Percentiles rank a stretch among this genome's conserved stretches.
phyloP scores from a whole-genome alignment of 2,113 vertebrate species.

The Cervus canadensis region DNA sequence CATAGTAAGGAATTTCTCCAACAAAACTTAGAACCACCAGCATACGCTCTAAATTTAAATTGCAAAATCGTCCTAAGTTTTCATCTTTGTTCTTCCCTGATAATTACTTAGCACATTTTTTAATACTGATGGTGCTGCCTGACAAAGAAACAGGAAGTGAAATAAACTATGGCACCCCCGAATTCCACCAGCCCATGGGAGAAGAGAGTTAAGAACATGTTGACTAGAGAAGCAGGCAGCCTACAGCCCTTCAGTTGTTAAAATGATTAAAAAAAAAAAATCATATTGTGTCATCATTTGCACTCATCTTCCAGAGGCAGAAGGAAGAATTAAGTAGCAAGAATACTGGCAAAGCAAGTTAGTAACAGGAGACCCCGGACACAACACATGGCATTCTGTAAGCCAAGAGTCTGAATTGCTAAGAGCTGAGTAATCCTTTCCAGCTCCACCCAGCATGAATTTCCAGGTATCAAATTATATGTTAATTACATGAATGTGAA shows the following conservation, averaged over 20 bases:
- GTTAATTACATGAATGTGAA: conserved; percentile 54
- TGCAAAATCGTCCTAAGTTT: conserved; percentile 15
- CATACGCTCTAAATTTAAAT: conserved; percentile 22
- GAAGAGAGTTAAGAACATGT: neutral
- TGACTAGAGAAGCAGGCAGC: neutral
- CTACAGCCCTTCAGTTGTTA: neutral
- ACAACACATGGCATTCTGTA: neutral
- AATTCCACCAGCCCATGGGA: neutral
- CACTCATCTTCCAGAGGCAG: neutral
- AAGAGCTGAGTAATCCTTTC: conserved; percentile 68
- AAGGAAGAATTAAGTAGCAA: neutral
- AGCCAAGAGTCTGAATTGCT: conserved; percentile 49
- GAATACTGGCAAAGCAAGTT: neutral
- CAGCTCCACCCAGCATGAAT: conserved; percentile 63
- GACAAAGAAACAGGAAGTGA: neutral
- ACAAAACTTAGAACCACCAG: neutral
- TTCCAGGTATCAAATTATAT: conserved; percentile 75
- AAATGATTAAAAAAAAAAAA: neutral
- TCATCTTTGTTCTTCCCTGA: conserved; percentile 30
- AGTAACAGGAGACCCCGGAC: neutral
- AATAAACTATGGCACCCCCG: neutral
- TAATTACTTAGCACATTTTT: conserved; percentile 40
- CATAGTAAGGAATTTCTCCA: conserved; percentile 30
- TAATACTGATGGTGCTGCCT: neutral
- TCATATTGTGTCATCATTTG: neutral